phyloP scores from a whole-genome alignment of 2,888 invertebrate species.

The Dioctria rufipes region DNA sequence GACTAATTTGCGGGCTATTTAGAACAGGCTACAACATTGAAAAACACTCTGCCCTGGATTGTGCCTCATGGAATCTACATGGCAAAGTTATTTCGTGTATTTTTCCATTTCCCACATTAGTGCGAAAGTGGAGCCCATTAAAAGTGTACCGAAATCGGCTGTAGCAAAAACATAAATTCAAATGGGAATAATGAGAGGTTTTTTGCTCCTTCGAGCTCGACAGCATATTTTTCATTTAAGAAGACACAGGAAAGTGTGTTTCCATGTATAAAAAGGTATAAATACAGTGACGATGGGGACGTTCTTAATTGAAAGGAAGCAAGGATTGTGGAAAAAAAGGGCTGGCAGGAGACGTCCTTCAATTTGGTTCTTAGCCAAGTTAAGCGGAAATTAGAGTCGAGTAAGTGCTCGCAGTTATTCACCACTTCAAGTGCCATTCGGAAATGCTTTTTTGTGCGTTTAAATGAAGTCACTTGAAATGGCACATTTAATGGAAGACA shows the following conservation, averaged over 20 bases:
- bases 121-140: constrained; percentile 49
- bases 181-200: constrained; percentile 32
- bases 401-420: constrained; percentile 48
- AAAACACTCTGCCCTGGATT: constrained; percentile 33
- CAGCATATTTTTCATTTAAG: constrained; percentile 44
- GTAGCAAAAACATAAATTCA: constrained; percentile 45
- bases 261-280: constrained; percentile 38
- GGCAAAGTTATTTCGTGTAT: background rate
- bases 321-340: constrained; percentile 28
- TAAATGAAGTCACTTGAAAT: constrained; percentile 41
- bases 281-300: constrained; percentile 1
- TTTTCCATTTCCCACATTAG: constrained; percentile 46
- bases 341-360: constrained; percentile 26
- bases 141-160: constrained; percentile 46
- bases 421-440: constrained; percentile 44
- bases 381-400: constrained; percentile 50
- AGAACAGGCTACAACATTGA: constrained; percentile 34
- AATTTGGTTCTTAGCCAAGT: constrained; percentile 52
- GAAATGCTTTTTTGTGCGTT: constrained; percentile 30
- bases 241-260: constrained; percentile 48
- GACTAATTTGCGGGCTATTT: constrained; percentile 50
- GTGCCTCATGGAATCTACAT: background rate
- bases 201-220: constrained; percentile 15
- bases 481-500: constrained; percentile 10
- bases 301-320: constrained; percentile 29